Conservation (phyloP, 2,113 vertebrate genomes). For the Nestor notabilis region DNA sequence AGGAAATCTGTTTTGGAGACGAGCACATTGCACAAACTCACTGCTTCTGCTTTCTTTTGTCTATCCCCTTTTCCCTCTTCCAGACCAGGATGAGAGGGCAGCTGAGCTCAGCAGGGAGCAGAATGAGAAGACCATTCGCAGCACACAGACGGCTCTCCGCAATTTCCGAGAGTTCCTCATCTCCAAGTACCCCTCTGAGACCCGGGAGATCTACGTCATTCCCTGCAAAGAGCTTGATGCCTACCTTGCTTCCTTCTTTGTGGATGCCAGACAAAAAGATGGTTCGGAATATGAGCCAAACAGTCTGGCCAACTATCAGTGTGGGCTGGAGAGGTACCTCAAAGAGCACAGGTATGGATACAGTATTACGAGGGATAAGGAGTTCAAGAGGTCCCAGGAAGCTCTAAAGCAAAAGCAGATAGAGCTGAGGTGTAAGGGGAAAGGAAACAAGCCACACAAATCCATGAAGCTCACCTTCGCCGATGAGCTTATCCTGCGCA, state of each 20-base stretch:
- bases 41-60: constrained; percentile 39
- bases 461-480: constrained; percentile 89
- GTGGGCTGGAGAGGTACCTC: constrained; percentile 84
- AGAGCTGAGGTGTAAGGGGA: constrained; percentile 82
- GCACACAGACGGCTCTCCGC: constrained; percentile 85
- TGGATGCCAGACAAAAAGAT: constrained; percentile 86
- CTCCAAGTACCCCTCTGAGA: constrained; percentile 85
- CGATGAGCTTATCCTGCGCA: constrained; percentile 84
- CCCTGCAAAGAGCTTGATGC: constrained; percentile 85
- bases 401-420: constrained; percentile 87
- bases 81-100: constrained; percentile 84
- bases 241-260: constrained; percentile 87
- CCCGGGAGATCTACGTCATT: constrained; percentile 83
- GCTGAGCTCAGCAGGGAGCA: constrained; percentile 85
- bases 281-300: constrained; percentile 88
- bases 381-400: constrained; percentile 86
- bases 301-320: constrained; percentile 87
- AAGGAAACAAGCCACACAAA: constrained; percentile 88
- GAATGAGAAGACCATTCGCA: constrained; percentile 88
- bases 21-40: constrained; percentile 54
- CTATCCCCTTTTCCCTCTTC: constrained; percentile 61
- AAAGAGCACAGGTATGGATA: constrained; percentile 85
- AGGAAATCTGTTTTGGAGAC: constrained; percentile 50
- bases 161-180: constrained; percentile 88
- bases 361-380: constrained; percentile 86